A percentile compares a stretch with the other conserved stretches of the same genome.
These are phyloP conservation scores for Dallia pectoralis DNA, from an alignment of 2,797 vertebrate species.

Conservation along the genomic window DNA sequence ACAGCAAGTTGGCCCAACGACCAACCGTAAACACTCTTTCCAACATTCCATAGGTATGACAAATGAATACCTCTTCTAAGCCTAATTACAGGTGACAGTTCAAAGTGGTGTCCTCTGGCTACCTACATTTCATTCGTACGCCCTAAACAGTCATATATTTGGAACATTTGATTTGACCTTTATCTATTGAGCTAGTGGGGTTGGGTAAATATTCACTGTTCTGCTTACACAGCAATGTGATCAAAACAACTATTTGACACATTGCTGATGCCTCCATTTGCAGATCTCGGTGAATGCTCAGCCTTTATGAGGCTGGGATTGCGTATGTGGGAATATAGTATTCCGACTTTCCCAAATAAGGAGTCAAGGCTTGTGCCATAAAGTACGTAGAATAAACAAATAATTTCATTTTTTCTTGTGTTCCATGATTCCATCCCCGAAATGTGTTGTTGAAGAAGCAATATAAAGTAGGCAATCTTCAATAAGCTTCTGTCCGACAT, in stretches of 20 bases:
- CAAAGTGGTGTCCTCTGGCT: not conserved
- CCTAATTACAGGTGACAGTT: not conserved
- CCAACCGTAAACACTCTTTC: conserved; percentile 25
- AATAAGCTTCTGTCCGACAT: not conserved
- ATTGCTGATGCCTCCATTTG: not conserved
- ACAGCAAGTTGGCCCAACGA: conserved; percentile 30
- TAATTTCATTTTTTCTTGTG: conserved; percentile 29
- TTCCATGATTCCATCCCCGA: conserved; percentile 27
- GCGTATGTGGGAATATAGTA: conserved; percentile 21
- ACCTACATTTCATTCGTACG: no score
- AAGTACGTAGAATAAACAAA: conserved; percentile 40
- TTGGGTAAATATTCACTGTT: conserved; percentile 1
- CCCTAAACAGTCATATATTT: not conserved
- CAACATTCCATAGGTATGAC: conserved; percentile 42
- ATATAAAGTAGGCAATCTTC: conserved; percentile 37
- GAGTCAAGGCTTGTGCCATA: not conserved
- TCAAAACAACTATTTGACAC: not conserved
- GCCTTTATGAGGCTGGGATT: no score
- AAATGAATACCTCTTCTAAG: not conserved
- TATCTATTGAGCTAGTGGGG: not conserved
- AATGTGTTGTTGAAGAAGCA: conserved; percentile 36
- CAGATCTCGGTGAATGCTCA: not conserved
- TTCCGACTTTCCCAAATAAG: conserved; percentile 22
- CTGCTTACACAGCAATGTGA: not conserved
- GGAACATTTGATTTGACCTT: conserved; percentile 3